Evolutionary conservation across 2,113 vertebrate species (phyloP).

Genomic region (Pseudorhombus dupliciocellatus): DNA sequence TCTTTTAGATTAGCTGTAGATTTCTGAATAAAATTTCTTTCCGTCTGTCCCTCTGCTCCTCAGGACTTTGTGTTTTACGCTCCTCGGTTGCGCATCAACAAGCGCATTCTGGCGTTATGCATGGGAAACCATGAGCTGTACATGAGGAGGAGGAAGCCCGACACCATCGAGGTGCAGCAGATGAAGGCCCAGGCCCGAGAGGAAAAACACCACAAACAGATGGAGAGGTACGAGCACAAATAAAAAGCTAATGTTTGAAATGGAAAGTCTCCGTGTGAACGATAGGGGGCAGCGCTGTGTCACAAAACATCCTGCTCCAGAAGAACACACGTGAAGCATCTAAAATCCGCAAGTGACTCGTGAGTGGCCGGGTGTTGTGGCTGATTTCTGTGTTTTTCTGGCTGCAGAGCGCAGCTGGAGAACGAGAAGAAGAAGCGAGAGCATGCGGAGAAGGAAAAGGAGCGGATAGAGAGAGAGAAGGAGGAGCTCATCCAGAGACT

Average conservation of each 20-base stretch:
- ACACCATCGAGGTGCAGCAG: conserved; percentile 98
- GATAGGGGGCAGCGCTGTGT: conserved; percentile 32
- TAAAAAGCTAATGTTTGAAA: not conserved
- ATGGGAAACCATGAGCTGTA: conserved; percentile 99
- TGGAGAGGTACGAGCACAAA: conserved; percentile 87
- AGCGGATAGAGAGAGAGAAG: conserved; percentile 96
- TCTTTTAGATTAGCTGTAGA: no score
- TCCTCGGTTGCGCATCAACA: conserved; percentile 96
- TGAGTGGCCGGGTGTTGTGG: no score
- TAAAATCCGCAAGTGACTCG: not conserved
- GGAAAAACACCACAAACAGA: conserved; percentile 97
- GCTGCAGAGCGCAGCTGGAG: conserved; percentile 90
- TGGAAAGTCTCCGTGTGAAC: not conserved
- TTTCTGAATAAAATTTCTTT: fast-evolving
- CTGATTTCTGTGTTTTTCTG: not conserved
- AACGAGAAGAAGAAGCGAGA: conserved; percentile 98
- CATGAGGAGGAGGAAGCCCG: conserved; percentile 97
- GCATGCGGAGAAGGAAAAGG: conserved; percentile 94
- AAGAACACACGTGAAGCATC: no score
- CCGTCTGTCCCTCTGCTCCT: not conserved
- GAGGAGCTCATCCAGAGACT: conserved; percentile 94
- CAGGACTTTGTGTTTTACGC: conserved; percentile 98
- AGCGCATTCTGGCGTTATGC: conserved; percentile 95
- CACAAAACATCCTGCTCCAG: not conserved
- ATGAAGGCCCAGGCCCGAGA: conserved; percentile 98